Base-by-base conservation (phyloP, 2,113 vertebrate genomes). In the Nothoprocta perdicaria region DNA sequence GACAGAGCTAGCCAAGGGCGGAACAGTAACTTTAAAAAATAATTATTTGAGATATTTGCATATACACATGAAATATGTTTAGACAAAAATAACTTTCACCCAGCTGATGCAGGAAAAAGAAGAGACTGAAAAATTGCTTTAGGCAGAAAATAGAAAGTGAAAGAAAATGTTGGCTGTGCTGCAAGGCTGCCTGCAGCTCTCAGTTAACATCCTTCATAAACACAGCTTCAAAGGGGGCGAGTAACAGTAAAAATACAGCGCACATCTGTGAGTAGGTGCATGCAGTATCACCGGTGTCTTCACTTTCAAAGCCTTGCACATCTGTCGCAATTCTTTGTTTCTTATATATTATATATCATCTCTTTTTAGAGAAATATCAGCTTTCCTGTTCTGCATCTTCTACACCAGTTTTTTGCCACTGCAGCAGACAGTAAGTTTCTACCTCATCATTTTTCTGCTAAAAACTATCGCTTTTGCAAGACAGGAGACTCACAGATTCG, bases 191-290 rank as follows among this genome's bases (percentile, higher is more conserved):
- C 67, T 14, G 5, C 5, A 72, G 29, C 68, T 67, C 58, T 75
- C 38, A 14, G 6, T 61, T 60, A 40, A 24, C 12, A 52, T 43
- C 65, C 26, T 72, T 66, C 72, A 73, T 22, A 53, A 79, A 53
- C 7, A 38, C 11, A 69, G n/a, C 4, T 10, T 45, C 14, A 1
- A 58, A 74, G 21, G 2, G 8, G 4, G 17, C 10, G 23, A 89
- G 60, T n/a, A 48, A 5, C 6, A 69, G 14, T 40, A 76, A 69
- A 84, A 69, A 87, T 10, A 68, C 17, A 57, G 26, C 29, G 6
- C 7, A 57, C 0, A 0, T 35, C 3, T 3, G 2, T 8, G 10
- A 17, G 1, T 14, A n/a, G 1, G 2, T 40, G 41, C 11, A 2
- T 12, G 3, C 62, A 88, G 14, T 4, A 40, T 1, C 1, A 71